Evolutionary conservation across 2,797 vertebrate genomes (phyloP).

Genomic region (Melanotaenia nigrans): DNA sequence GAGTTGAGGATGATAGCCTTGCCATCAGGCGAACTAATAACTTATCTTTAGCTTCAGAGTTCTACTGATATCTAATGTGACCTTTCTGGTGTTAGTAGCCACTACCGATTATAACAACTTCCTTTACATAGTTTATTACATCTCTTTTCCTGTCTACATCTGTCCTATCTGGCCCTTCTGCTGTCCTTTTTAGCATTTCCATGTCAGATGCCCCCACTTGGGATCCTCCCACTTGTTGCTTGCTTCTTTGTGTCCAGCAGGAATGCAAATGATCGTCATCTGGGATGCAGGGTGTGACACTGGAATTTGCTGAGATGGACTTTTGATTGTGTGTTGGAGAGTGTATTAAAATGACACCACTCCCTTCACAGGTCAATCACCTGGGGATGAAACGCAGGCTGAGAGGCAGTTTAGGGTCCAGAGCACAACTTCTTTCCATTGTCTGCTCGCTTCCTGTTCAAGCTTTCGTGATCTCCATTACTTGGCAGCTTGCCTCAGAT

Average conservation of each 20-base stretch:
- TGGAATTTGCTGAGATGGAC: slow-evolving; percentile 56
- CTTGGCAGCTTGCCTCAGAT: slow-evolving; percentile 47
- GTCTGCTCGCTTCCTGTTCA: slow-evolving; percentile 64
- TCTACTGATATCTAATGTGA: background rate
- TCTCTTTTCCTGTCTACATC: background rate
- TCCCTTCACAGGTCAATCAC: slow-evolving; percentile 38
- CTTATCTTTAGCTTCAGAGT: background rate
- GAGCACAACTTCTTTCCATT: slow-evolving; percentile 48
- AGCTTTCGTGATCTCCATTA: slow-evolving; percentile 42
- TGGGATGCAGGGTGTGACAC: slow-evolving; percentile 56
- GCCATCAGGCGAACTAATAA: no score
- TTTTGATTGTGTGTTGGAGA: slow-evolving; percentile 24
- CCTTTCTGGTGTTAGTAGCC: background rate
- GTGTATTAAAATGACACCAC: slow-evolving; percentile 61
- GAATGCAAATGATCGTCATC: slow-evolving; percentile 72
- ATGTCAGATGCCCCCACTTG: slow-evolving; percentile 33
- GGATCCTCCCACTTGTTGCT: slow-evolving; percentile 52
- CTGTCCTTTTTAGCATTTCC: slow-evolving; percentile 47
- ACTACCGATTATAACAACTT: slow-evolving; percentile 21
- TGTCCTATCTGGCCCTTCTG: slow-evolving; percentile 10
- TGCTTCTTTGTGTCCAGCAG: slow-evolving; percentile 43
- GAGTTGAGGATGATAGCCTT: background rate
- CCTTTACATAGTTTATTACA: slow-evolving; percentile 31
- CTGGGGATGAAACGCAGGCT: slow-evolving; percentile 36
- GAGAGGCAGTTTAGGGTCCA: slow-evolving; percentile 40